Conservation (phyloP, 1,140 invertebrate species). For the Harpegnathos saltator region DNA sequence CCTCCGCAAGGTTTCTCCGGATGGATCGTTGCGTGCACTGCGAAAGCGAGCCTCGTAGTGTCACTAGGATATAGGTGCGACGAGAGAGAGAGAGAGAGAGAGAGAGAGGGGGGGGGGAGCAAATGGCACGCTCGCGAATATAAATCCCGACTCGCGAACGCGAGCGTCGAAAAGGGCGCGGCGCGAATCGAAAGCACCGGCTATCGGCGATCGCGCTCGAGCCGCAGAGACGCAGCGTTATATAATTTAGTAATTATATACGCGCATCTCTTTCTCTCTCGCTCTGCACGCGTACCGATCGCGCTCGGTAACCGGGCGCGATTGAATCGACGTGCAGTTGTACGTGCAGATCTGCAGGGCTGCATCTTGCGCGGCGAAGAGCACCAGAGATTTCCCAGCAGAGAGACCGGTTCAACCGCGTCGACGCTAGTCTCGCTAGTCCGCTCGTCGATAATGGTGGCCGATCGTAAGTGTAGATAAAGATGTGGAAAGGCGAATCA, state of each 20-base stretch:
- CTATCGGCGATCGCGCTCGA: neutral
- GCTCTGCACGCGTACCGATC: constrained; percentile 13
- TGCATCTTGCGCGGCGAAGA: constrained; percentile 47
- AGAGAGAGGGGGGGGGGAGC: no score
- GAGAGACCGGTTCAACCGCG: constrained; percentile 39
- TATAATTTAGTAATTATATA: constrained; percentile 50
- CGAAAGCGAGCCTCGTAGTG: neutral
- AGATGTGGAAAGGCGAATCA: constrained; percentile 52
- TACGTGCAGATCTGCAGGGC: constrained; percentile 39
- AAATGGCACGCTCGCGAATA: neutral
- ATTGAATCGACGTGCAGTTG: constrained; percentile 46
- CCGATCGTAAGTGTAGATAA: constrained; percentile 46
- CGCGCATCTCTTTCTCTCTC: no score
- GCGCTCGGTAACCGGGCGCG: constrained; percentile 14
- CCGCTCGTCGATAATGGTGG: constrained; percentile 41
- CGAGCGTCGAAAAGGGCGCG: neutral
- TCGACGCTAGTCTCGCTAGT: constrained; percentile 9
- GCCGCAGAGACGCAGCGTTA: neutral
- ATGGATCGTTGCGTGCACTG: neutral
- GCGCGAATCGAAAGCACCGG: neutral
- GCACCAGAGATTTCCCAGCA: constrained; percentile 55
- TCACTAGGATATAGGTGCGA: neutral
- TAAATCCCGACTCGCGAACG: neutral
- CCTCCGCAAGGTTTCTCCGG: neutral
- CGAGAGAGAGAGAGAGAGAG: no score